A percentile compares a stretch with the other conserved stretches of the same genome.
These are phyloP conservation scores for Oscheius onirici DNA, from an alignment of 2,888 invertebrate genomes.

Conservation along the genomic window DNA sequence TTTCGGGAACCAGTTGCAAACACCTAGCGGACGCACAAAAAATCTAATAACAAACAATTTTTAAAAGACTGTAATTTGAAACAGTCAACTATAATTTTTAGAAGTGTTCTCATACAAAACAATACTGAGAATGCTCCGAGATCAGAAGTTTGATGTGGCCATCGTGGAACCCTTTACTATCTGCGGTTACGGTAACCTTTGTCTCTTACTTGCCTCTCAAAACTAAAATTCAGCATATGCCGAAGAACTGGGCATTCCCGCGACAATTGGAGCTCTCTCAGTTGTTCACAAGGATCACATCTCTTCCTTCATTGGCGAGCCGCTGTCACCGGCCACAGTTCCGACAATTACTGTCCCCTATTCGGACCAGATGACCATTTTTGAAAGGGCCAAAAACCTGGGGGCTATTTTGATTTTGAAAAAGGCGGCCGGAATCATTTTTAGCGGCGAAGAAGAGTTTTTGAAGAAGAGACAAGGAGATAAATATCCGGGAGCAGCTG, in stretches of 20 bases:
- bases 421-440: background rate
- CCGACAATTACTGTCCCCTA: background rate
- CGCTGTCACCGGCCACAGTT: slow-evolving; percentile 21
- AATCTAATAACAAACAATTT: too few species aligned
- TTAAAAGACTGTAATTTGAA: too few species aligned
- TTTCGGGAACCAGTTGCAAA: too few species aligned
- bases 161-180: slow-evolving; percentile 27
- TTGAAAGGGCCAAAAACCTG: slow-evolving; percentile 13
- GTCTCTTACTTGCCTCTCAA: too few species aligned
- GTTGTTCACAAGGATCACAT: slow-evolving; percentile 39
- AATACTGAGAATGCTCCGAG: background rate
- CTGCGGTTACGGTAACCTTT: slow-evolving; percentile 21
- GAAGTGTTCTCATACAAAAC: background rate
- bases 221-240: background rate
- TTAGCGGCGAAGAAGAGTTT: background rate
- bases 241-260: slow-evolving; percentile 26
- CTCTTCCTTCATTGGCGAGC: slow-evolving; percentile 19
- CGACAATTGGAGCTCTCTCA: slow-evolving; percentile 40
- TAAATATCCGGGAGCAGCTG: background rate
- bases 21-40: too few species aligned
- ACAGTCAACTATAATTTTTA: background rate
- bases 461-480: slow-evolving; percentile 5
- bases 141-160: slow-evolving; percentile 20
- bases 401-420: background rate
- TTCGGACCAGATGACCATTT: slow-evolving; percentile 24